A percentile compares a stretch with the other conserved stretches of the same genome.
Evolutionary conservation across 23 tunicate species (phyloP).

Genomic region (Halocynthia roretzi): DNA sequence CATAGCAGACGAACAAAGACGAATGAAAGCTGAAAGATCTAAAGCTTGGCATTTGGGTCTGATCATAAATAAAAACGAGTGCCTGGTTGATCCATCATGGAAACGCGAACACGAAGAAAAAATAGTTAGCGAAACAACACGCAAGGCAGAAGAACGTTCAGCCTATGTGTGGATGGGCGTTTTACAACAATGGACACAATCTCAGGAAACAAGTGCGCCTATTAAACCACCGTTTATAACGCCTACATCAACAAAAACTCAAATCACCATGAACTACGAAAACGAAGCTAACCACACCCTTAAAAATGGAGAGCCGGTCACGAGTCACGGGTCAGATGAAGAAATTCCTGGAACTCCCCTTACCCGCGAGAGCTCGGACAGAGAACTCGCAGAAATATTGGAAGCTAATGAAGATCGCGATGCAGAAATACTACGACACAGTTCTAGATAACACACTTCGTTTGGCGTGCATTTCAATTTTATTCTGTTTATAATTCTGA

Average conservation of each 20-base stretch:
- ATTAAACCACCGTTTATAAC: background rate
- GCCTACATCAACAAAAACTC: background rate
- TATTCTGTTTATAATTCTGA: no score
- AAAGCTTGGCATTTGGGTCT: conserved; percentile 7
- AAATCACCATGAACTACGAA: background rate
- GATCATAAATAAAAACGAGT: background rate
- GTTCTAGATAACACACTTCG: background rate
- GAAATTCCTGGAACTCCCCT: background rate
- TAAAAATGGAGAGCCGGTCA: background rate
- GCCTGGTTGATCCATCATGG: conserved; percentile 19
- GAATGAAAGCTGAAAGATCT: background rate
- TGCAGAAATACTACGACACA: background rate
- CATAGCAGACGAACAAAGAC: conserved; percentile 20
- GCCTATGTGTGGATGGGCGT: conserved; percentile 17
- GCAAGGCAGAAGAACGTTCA: background rate
- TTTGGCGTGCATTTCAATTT: background rate
- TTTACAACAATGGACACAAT: conserved; percentile 9
- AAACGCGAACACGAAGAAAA: background rate
- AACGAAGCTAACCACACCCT: background rate
- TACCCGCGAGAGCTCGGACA: background rate
- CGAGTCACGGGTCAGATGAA: background rate
- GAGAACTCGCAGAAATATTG: background rate
- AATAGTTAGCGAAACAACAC: background rate
- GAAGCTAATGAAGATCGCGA: conserved; percentile 8
- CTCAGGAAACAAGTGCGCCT: conserved; percentile 5